A percentile compares a stretch with the other conserved stretches of the same genome.
Conservation (phyloP, 2,888 invertebrate genomes). For the Tetragonisca angustula region DNA sequence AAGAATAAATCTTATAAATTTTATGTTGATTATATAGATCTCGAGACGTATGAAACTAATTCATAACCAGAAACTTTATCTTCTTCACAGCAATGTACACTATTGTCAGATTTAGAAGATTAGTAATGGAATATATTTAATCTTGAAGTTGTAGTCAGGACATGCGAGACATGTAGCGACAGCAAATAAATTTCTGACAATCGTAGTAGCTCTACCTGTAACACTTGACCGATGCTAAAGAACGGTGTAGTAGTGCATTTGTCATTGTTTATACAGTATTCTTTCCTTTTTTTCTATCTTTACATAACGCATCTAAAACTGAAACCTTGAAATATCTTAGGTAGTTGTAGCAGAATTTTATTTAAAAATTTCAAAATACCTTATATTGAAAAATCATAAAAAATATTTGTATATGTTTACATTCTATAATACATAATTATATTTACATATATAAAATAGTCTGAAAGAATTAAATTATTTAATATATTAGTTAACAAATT, state of each 20-base stretch:
- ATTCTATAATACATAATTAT: background rate
- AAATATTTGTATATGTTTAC: background rate
- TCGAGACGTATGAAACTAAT: conserved; percentile 12
- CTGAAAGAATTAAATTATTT: background rate
- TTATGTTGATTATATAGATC: background rate
- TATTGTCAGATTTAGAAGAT: conserved; percentile 12
- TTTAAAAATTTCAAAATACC: conserved; percentile 20
- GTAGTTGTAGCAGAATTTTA: background rate
- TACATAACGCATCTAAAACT: conserved; percentile 39
- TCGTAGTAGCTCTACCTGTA: conserved; percentile 52
- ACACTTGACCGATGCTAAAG: conserved; percentile 51
- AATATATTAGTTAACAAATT: background rate
- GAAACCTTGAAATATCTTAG: conserved; percentile 36
- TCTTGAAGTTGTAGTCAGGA: conserved; percentile 41
- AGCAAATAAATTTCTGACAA: conserved; percentile 57
- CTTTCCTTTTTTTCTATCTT: conserved; percentile 29
- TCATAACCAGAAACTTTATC: background rate
- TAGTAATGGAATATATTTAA: conserved; percentile 38
- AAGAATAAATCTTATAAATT: conserved; percentile 4
- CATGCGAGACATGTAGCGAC: conserved; percentile 45
- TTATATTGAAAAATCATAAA: background rate
- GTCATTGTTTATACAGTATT: conserved; percentile 52
- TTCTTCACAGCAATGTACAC: background rate
- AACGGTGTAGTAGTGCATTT: conserved; percentile 46
- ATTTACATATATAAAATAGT: background rate